Percentiles rank a stretch among this genome's conserved stretches.
Conservation (phyloP, 2,888 invertebrate genomes). For the Gymnosoma rotundatum region DNA sequence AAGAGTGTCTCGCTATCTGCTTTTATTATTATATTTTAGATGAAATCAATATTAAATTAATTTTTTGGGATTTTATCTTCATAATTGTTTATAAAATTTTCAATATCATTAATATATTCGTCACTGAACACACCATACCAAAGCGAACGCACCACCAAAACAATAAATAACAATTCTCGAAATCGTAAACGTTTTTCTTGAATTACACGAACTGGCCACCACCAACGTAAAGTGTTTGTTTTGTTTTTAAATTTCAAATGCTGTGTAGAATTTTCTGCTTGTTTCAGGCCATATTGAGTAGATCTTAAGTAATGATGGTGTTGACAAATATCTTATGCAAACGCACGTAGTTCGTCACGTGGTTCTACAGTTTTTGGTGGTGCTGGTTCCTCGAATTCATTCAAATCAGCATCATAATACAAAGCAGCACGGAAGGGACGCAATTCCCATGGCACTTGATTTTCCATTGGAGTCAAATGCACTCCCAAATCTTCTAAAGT, state of each 20-base stretch:
- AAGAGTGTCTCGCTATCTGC: no score
- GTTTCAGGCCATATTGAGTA: constrained; percentile 62
- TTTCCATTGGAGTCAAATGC: constrained; percentile 88
- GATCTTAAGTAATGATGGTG: constrained; percentile 46
- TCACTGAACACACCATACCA: constrained; percentile 71
- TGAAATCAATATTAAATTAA: no score
- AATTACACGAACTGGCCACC: constrained; percentile 64
- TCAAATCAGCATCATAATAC: constrained; percentile 89
- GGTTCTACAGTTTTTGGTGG: constrained; percentile 83
- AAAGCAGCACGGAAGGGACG: constrained; percentile 86
- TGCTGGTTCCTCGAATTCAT: constrained; percentile 87
- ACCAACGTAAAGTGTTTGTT: constrained; percentile 48
- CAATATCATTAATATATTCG: constrained; percentile 63
- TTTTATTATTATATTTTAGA: no score
- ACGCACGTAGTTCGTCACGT: constrained; percentile 76
- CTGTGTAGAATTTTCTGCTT: constrained; percentile 11
- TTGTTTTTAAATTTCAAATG: constrained; percentile 29
- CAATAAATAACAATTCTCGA: constrained; percentile 71
- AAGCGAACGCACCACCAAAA: constrained; percentile 72
- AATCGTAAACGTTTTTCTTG: constrained; percentile 66
- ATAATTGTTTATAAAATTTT: constrained; percentile 50
- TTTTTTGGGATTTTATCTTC: constrained; percentile 4
- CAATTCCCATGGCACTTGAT: constrained; percentile 91
- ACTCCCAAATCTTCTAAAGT: constrained; percentile 95
- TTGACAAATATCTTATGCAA: constrained; percentile 74